These are phyloP conservation scores for Tamias sibiricus DNA, from an alignment of 2,113 vertebrate species.

Conservation along the genomic window DNA sequence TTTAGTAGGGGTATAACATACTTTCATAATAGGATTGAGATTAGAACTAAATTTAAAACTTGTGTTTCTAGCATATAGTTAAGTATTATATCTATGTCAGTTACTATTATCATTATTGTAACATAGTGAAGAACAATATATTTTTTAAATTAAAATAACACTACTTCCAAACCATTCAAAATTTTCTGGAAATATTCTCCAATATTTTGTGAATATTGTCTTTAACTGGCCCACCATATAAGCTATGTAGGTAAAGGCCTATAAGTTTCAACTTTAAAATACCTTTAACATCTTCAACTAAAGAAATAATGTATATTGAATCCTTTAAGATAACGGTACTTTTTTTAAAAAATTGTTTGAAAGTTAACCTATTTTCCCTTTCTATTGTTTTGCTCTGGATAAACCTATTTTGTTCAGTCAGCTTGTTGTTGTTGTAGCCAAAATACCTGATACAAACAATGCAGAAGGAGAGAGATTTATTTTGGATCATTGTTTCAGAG, in stretches of 20 bases:
- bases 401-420: constrained; percentile 26
- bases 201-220: neutral
- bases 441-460: too few relatives aligned
- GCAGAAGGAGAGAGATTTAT: too few relatives aligned
- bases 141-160: constrained; percentile 32
- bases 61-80: neutral
- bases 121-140: neutral
- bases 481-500: too few relatives aligned
- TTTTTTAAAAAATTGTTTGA: neutral
- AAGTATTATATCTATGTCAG: neutral
- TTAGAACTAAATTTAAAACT: neutral
- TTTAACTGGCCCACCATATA: neutral
- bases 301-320: neutral
- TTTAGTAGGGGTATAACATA: neutral
- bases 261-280: neutral
- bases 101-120: neutral
- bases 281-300: neutral
- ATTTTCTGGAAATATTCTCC: neutral
- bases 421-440: too few relatives aligned
- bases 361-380: constrained; percentile 41
- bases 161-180: neutral
- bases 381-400: neutral
- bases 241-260: neutral
- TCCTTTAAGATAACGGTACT: neutral
- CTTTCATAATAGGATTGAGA: neutral